phyloP scores from a whole-genome alignment of 1,140 invertebrate species.

The Drosophila ambigua region DNA sequence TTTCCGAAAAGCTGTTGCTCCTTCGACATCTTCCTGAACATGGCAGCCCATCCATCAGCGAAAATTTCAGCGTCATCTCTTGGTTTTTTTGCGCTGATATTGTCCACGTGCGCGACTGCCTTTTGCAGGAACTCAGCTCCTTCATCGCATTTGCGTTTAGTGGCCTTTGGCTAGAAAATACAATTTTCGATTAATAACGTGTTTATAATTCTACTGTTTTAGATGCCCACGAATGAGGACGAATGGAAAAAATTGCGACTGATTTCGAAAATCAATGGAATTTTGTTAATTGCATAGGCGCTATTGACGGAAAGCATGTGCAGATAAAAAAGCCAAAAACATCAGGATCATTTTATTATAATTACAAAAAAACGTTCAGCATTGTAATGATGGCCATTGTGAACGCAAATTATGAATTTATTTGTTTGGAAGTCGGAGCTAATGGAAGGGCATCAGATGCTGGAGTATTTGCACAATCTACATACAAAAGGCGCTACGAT shows the following conservation, averaged over 20 bases:
- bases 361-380: not conserved
- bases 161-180: constrained; percentile 9
- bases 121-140: constrained; percentile 8
- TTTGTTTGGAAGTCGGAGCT: constrained; percentile 80
- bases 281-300: not conserved
- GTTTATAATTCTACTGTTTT: constrained; percentile 7
- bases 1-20: too few species aligned
- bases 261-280: not conserved
- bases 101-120: constrained; percentile 10
- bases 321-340: not conserved
- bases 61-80: too few species aligned
- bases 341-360: not conserved
- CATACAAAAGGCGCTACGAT: constrained; percentile 36
- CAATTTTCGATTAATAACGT: constrained; percentile 7
- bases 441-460: constrained; percentile 83
- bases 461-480: constrained; percentile 70
- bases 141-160: constrained; percentile 6
- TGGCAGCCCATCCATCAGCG: too few species aligned
- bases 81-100: constrained; percentile 4
- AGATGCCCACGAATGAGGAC: too few species aligned
- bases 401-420: too few species aligned
- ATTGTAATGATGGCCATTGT: not conserved
- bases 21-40: too few species aligned
- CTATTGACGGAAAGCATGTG: not conserved
- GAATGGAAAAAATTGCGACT: not conserved